Base-by-base conservation (phyloP, 35 echinoderm and acorn worm species). In the Heliocidaris erythrogramma region DNA sequence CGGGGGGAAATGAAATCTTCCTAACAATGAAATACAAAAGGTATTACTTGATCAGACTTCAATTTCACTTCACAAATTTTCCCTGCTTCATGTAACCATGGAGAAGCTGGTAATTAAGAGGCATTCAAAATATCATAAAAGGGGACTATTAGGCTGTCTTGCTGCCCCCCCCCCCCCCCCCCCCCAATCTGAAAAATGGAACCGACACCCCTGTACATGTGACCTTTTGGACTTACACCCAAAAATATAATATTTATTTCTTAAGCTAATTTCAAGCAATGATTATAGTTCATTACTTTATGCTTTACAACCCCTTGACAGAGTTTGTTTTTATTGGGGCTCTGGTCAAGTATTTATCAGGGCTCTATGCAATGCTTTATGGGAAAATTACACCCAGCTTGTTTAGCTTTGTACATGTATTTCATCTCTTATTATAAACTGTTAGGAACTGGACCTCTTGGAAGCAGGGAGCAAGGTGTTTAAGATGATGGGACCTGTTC, bases 401-500 rank as follows among this genome's bases (percentile, higher is more conserved):
- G 35, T 42, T 42, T 42, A 42, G 35, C 35, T 42, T 42, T 42
- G 35, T 42, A 42, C 35, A 42, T 42, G 35, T 42, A 42, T 42
- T 21, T 60, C 21, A 48, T 49, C 78, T 61, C 30, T 21, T 31
- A 42, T 42, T 42, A 3, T 1, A 42, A 1, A 42, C 24, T 96
- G 86, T 2, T 92, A 97, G 98, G 98, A 99, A 59, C 65, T 99
- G 27, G 94, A 96, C 61, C 90, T 96, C 30, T 84, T 99, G 21
- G 97, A 97, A 49, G 32, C 59, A 94, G 92, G 95, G 32, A 69
- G 90, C 49, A 97, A 99, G 90, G 97, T 99, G 12, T 99, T 90
- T 88, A 99, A 99, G 95, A 96, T 99, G 98, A 96, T 97, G 96
- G 98, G 98, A 30, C 98, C 98, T 9, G 98, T 97, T 21, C 88